A percentile compares a stretch with the other conserved stretches of the same genome.
phyloP scores from a whole-genome alignment of 2,113 vertebrate species.

The Thunnus thynnus region DNA sequence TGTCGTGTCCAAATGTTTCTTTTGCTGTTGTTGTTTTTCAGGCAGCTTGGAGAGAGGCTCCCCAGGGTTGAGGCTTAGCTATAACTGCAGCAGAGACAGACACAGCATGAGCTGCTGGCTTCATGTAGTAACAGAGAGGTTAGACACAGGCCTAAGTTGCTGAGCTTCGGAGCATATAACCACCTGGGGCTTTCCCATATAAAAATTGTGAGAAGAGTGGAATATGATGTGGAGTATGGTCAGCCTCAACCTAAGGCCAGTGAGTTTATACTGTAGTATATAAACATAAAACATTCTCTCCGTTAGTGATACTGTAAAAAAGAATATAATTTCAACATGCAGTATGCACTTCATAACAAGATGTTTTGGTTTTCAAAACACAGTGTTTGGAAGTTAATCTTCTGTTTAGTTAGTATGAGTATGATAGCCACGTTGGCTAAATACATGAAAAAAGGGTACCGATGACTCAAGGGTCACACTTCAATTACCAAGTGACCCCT shows the following conservation, averaged over 20 bases:
- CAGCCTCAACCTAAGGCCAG: not conserved
- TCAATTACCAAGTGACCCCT: not conserved
- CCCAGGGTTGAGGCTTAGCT: slow-evolving; percentile 67
- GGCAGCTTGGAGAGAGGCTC: slow-evolving; percentile 57
- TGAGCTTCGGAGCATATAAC: slow-evolving; percentile 48
- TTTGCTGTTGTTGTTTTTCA: slow-evolving; percentile 63
- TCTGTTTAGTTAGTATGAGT: not conserved
- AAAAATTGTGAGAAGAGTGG: slow-evolving; percentile 13
- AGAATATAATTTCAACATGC: not conserved
- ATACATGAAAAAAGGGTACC: too few species aligned
- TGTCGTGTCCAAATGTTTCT: slow-evolving; percentile 64
- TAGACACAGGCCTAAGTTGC: slow-evolving; percentile 50
- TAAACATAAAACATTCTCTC: slow-evolving; percentile 19
- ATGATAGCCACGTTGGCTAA: not conserved
- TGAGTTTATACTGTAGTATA: not conserved
- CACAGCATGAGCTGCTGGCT: slow-evolving; percentile 57
- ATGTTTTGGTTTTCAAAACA: not conserved
- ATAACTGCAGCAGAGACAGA: slow-evolving; percentile 62
- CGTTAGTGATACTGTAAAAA: not conserved
- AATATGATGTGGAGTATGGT: not conserved
- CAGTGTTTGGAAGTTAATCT: not conserved
- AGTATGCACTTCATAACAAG: not conserved
- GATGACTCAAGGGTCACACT: too few species aligned
- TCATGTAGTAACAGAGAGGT: slow-evolving; percentile 59
- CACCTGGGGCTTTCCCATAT: slow-evolving; percentile 29